Evolutionary conservation across 2,113 vertebrate species (phyloP).

Genomic region (Microtus pennsylvanicus): DNA sequence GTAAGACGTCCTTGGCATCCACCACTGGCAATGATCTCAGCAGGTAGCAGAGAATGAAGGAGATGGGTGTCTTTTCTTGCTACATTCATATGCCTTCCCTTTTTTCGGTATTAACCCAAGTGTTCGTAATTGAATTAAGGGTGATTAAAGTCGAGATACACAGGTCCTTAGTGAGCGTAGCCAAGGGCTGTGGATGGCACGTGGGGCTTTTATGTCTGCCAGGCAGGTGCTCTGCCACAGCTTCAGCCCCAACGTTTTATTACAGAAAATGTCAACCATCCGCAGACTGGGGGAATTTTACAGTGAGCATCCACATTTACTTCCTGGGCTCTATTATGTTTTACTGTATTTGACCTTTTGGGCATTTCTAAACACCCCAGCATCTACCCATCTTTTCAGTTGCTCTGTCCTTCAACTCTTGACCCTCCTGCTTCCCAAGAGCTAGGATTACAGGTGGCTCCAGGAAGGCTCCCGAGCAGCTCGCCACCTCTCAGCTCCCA

Average conservation of each 20-base stretch:
- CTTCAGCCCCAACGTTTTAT: not conserved
- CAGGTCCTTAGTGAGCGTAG: constrained; percentile 47
- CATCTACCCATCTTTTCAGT: not conserved
- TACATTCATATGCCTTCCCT: constrained; percentile 6
- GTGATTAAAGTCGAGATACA: constrained; percentile 11
- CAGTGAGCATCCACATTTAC: not conserved
- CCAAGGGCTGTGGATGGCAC: not conserved
- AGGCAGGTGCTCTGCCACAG: not conserved
- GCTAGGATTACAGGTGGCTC: not conserved
- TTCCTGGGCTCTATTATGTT: constrained; percentile 27
- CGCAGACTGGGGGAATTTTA: constrained; percentile 49
- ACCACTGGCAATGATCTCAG: constrained; percentile 37
- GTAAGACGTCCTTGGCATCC: constrained; percentile 49
- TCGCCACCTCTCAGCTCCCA: not conserved
- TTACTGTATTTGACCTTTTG: constrained; percentile 5
- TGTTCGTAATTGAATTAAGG: constrained; percentile 56
- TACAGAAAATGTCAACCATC: constrained; percentile 44
- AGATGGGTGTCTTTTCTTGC: constrained; percentile 58
- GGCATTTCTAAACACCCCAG: constrained; percentile 21
- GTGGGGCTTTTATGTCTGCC: not conserved
- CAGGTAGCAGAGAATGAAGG: constrained; percentile 56
- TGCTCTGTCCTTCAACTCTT: not conserved
- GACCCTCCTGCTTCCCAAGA: not conserved
- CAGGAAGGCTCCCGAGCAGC: constrained; percentile 28
- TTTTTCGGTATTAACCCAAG: constrained; percentile 66